phyloP scores from a whole-genome alignment of 2,797 vertebrate species.

The Xiphorhynchus erythropygius region DNA sequence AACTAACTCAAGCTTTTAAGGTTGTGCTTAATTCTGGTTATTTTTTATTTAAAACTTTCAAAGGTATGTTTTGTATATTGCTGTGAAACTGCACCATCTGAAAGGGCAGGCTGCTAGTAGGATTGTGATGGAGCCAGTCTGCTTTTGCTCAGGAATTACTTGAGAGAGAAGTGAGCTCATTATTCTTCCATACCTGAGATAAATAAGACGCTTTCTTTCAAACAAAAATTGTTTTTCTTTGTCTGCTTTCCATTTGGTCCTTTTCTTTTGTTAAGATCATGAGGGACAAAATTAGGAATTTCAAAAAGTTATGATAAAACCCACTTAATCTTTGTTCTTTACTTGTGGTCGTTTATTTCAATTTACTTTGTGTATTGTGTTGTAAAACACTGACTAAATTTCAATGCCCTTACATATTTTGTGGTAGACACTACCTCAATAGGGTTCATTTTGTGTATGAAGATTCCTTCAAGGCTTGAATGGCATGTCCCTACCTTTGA shows the following conservation, averaged over 20 bases:
- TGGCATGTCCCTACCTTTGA: not conserved
- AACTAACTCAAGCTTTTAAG: not conserved
- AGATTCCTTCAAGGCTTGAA: not conserved
- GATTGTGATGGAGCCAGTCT: not conserved
- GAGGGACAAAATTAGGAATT: not conserved
- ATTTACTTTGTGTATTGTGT: not conserved
- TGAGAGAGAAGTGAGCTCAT: not conserved
- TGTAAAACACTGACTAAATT: not conserved
- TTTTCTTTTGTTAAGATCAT: not conserved
- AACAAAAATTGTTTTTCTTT: not conserved
- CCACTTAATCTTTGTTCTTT: not conserved
- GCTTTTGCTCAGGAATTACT: not conserved
- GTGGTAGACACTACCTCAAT: fast-evolving
- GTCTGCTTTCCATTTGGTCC: not conserved
- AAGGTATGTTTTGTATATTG: not conserved
- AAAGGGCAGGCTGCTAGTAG: not conserved
- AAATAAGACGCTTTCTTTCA: not conserved
- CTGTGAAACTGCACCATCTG: not conserved
- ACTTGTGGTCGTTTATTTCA: not conserved
- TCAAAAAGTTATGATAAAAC: not conserved
- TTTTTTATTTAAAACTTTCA: not conserved
- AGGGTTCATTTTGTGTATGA: not conserved
- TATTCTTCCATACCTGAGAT: not conserved
- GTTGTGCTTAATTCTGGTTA: not conserved
- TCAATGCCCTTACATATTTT: not conserved